A percentile compares a stretch with the other conserved stretches of the same genome.
Evolutionary conservation across 2,113 vertebrate genomes (phyloP).

Genomic region (Globicephala melas): DNA sequence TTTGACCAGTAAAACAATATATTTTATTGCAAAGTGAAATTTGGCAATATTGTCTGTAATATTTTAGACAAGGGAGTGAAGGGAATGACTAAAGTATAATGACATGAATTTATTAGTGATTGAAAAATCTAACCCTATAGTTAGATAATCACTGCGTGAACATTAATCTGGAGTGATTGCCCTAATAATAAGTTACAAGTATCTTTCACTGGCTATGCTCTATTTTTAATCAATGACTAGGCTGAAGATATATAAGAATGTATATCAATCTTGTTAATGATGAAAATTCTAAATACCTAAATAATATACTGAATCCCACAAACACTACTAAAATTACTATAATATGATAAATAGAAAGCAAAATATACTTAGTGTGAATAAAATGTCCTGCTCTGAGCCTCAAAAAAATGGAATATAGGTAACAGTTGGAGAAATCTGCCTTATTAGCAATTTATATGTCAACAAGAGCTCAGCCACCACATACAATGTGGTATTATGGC

Average conservation of each 20-base stretch:
- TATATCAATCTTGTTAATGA: background rate
- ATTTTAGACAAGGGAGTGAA: background rate
- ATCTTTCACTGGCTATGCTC: background rate
- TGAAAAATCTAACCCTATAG: background rate
- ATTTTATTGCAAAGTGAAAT: background rate
- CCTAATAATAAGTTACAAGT: background rate
- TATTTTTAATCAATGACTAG: background rate
- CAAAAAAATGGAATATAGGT: background rate
- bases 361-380: background rate
- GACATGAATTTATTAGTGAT: background rate
- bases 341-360: background rate
- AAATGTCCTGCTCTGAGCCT: background rate
- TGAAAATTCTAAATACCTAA: background rate
- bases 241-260: background rate
- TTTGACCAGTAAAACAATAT: background rate
- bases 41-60: background rate
- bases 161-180: background rate
- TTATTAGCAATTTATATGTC: background rate
- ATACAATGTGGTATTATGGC: background rate
- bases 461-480: background rate
- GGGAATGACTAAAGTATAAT: background rate
- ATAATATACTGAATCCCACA: background rate
- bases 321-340: background rate
- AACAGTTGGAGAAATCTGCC: background rate
- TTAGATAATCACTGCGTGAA: background rate